A percentile compares a stretch with the other conserved stretches of the same genome.
These are phyloP conservation scores for Apostichopus californicus DNA, from an alignment of 35 echinoderm and acorn worm genomes.

Conservation along the genomic window DNA sequence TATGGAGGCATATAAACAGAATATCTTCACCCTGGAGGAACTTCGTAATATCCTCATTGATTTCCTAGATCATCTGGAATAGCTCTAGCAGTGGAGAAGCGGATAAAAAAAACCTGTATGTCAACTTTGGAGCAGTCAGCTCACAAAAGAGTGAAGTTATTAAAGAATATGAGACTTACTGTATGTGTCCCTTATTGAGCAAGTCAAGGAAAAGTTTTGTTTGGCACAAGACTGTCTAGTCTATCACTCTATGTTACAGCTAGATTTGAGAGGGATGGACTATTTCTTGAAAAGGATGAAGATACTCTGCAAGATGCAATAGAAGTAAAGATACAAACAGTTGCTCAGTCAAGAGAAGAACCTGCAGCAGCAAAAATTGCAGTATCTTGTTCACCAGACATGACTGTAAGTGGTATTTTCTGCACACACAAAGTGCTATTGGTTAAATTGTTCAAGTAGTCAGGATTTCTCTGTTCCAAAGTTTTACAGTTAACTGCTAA, in stretches of 20 bases:
- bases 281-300: not conserved
- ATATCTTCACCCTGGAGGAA: conserved; percentile 36
- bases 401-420: not conserved
- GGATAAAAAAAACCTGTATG: not conserved
- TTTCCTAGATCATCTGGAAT: conserved; percentile 3
- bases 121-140: not conserved
- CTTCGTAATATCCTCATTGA: conserved; percentile 27
- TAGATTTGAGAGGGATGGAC: not conserved
- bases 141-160: not conserved
- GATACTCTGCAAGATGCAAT: not conserved
- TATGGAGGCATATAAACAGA: conserved; percentile 36
- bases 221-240: not conserved
- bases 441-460: not conserved
- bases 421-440: not conserved
- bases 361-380: not conserved
- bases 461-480: too few species aligned
- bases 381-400: not conserved
- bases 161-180: not conserved
- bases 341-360: not conserved
- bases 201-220: not conserved
- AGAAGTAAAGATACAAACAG: not conserved
- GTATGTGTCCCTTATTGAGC: not conserved
- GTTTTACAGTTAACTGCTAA: too few species aligned
- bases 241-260: not conserved
- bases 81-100: not conserved